A percentile compares a stretch with the other conserved stretches of the same genome.
Conservation (phyloP, 2,888 invertebrate species). For the Spilosoma lubricipeda region DNA sequence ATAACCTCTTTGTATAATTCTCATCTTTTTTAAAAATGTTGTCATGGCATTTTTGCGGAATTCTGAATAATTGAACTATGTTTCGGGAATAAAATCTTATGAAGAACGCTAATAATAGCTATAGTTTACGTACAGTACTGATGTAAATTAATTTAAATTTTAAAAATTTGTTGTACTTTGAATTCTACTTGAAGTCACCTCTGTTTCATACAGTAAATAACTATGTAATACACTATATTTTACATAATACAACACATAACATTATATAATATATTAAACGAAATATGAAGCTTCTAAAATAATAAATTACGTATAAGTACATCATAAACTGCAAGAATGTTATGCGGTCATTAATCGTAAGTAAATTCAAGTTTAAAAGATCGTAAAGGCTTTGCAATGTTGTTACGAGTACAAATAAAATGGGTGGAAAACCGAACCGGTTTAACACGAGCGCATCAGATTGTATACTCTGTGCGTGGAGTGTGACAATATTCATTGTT, state of each 20-base stretch:
- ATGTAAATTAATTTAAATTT: neutral
- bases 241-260: neutral
- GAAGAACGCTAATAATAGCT: too few relatives aligned
- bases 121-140: too few relatives aligned
- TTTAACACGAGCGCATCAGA: constrained; percentile 49
- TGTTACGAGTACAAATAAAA: constrained; percentile 46
- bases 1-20: too few relatives aligned
- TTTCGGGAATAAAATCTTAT: too few relatives aligned
- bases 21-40: too few relatives aligned
- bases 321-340: constrained; percentile 1
- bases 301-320: neutral
- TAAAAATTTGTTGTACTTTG: neutral
- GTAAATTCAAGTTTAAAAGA: constrained; percentile 23
- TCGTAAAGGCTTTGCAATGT: constrained; percentile 27
- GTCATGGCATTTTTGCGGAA: neutral
- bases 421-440: constrained; percentile 42
- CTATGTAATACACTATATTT: neutral
- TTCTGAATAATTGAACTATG: too few relatives aligned
- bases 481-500: constrained; percentile 32
- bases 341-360: constrained; percentile 20
- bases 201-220: neutral
- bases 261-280: neutral
- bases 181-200: neutral
- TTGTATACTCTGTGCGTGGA: constrained; percentile 22
- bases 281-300: neutral